Evolutionary conservation across 2,113 vertebrate genomes (phyloP).

Genomic region (Pangasianodon gigas): DNA sequence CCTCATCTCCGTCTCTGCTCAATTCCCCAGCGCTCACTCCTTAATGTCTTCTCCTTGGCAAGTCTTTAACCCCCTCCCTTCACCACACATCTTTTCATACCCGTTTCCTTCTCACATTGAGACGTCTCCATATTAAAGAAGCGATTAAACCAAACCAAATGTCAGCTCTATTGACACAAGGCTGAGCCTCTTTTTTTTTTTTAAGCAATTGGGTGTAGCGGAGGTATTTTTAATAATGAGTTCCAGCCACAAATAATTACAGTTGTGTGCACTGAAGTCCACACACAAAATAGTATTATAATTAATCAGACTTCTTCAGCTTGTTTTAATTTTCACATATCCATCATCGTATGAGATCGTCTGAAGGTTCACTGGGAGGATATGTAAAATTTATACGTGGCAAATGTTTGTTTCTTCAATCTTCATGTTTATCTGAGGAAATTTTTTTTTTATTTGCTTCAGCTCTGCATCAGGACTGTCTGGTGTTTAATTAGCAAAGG

Average conservation of each 20-base stretch:
- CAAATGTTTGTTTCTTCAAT: neutral
- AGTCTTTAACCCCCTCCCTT: conserved; percentile 44
- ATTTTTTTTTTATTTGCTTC: conserved; percentile 11
- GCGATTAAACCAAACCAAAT: conserved; percentile 73
- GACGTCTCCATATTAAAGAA: conserved; percentile 63
- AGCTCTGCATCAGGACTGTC: conserved; percentile 2
- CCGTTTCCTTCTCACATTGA: conserved; percentile 51
- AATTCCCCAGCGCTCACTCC: conserved; percentile 47
- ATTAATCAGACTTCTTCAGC: conserved; percentile 61
- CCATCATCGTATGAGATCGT: neutral
- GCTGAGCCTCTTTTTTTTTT: conserved; percentile 69
- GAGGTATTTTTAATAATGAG: conserved; percentile 70
- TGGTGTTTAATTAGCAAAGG: conserved; percentile 45
- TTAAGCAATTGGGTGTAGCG: conserved; percentile 64
- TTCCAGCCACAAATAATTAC: conserved; percentile 51
- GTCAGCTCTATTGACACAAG: conserved; percentile 73
- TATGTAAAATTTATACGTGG: neutral
- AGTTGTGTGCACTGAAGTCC: conserved; percentile 55
- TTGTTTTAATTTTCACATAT: neutral
- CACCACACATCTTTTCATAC: conserved; percentile 26
- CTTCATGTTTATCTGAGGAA: neutral
- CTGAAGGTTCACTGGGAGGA: no score
- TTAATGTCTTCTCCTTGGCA: conserved; percentile 46
- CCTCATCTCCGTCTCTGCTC: conserved; percentile 44
- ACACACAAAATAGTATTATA: conserved; percentile 57